phyloP scores from a whole-genome alignment of 2,888 invertebrate genomes.

The Hyles lineata region DNA sequence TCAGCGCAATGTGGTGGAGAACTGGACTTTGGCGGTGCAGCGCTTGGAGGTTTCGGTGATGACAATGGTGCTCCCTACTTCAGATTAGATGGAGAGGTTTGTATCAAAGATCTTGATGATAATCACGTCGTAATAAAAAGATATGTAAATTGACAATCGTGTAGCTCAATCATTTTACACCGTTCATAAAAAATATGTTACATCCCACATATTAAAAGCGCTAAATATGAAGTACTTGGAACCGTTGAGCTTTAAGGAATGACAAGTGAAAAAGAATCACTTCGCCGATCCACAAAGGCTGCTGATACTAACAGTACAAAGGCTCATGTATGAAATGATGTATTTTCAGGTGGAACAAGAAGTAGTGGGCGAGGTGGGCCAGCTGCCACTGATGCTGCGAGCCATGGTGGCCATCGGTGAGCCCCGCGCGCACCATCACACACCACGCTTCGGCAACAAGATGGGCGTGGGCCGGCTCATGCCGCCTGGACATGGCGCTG shows the following conservation, averaged over 20 bases:
- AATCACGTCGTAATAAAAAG: not conserved
- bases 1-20: constrained; percentile 82
- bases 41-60: constrained; percentile 78
- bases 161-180: no score
- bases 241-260: no score
- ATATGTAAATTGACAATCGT: no score
- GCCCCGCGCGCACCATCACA: constrained; percentile 70
- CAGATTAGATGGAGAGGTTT: constrained; percentile 80
- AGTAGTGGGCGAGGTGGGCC: constrained; percentile 87
- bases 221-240: no score
- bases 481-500: constrained; percentile 62
- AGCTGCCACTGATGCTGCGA: constrained; percentile 91
- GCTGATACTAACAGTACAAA: not conserved
- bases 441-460: constrained; percentile 74
- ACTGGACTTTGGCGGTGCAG: constrained; percentile 77
- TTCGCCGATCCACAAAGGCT: not conserved
- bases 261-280: no score
- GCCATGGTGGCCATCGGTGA: constrained; percentile 90
- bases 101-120: not conserved
- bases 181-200: no score
- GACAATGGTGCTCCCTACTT: constrained; percentile 80
- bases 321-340: not conserved
- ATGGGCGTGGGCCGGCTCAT: constrained; percentile 70
- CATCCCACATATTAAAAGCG: no score
- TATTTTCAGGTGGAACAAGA: constrained; percentile 73